phyloP scores from a whole-genome alignment of 1,140 invertebrate species.

The Callitettix versicolor region DNA sequence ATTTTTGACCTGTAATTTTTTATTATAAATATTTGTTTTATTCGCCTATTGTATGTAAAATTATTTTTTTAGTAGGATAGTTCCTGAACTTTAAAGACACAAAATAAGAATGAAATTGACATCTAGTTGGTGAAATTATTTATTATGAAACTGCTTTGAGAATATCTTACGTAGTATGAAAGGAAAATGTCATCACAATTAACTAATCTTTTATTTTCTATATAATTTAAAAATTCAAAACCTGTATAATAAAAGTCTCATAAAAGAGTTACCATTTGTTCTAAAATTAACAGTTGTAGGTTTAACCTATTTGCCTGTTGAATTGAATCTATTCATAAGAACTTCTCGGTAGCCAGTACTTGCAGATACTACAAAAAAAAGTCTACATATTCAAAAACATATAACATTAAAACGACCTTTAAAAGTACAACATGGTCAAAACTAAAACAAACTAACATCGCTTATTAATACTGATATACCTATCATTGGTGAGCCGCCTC shows the following conservation, averaged over 20 bases:
- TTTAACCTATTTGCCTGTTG: neutral
- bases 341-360: neutral
- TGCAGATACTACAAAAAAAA: neutral
- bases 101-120: no score
- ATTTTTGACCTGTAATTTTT: neutral
- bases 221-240: neutral
- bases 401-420: neutral
- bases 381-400: neutral
- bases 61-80: no score
- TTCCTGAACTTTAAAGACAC: no score
- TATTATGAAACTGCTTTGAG: no score
- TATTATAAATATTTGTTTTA: neutral
- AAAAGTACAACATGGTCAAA: no score
- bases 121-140: no score
- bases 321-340: neutral
- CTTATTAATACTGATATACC: no score
- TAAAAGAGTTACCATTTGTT: neutral
- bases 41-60: neutral
- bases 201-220: neutral
- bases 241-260: neutral
- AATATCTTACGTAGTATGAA: no score
- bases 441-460: neutral
- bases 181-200: no score
- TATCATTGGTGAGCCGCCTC: no score
- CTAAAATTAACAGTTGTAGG: neutral